A percentile compares a stretch with the other conserved stretches of the same genome.
Conservation (phyloP, 2,888 invertebrate genomes). For the Lasius platythorax region DNA sequence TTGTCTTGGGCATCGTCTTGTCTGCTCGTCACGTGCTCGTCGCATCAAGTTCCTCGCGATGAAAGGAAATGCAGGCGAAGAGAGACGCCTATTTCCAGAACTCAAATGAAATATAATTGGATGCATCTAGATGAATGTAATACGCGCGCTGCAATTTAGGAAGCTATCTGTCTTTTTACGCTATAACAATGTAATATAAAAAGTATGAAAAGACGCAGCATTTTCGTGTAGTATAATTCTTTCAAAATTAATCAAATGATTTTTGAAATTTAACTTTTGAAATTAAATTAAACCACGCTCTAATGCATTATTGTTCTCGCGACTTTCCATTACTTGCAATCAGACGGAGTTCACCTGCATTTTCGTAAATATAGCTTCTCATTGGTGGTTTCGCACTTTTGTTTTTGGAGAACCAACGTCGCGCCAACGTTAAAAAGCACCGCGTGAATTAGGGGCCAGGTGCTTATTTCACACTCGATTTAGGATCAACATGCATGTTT, state of each 20-base stretch:
- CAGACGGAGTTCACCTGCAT: not conserved
- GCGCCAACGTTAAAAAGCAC: slow-evolving; percentile 66
- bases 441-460: slow-evolving; percentile 49
- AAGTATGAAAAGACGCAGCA: not conserved
- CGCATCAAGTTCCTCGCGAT: not conserved
- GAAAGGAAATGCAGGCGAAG: slow-evolving; percentile 3
- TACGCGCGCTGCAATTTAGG: not conserved
- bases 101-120: not conserved
- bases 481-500: slow-evolving; percentile 75
- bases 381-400: not conserved
- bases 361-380: not conserved
- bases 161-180: not conserved
- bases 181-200: not conserved
- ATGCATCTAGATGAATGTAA: not conserved
- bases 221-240: too few relatives aligned
- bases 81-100: slow-evolving; percentile 10
- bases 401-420: not conserved
- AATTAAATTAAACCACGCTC: too few relatives aligned
- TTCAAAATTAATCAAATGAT: too few relatives aligned
- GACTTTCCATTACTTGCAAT: not conserved
- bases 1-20: slow-evolving; percentile 31
- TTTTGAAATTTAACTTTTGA: too few relatives aligned
- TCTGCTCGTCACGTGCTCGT: slow-evolving; percentile 29
- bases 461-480: slow-evolving; percentile 80
- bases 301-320: not conserved